phyloP scores from a whole-genome alignment of 1,140 invertebrate genomes.

The Zaprionus nigranus region DNA sequence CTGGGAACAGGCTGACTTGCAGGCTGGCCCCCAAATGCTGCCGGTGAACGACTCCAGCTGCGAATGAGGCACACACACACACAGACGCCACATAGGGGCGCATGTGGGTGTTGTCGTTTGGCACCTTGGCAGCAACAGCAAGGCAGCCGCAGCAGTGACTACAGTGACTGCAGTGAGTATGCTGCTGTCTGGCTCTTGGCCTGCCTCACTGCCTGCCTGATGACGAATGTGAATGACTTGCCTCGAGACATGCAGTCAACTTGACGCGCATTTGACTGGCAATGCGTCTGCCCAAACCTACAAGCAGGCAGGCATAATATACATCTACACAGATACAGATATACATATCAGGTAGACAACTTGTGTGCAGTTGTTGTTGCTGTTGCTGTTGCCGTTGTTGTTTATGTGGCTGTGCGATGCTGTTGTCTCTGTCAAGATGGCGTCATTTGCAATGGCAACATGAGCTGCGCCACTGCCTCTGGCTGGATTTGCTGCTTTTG shows the following conservation, averaged over 20 bases:
- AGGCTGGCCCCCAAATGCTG: constrained; percentile 45
- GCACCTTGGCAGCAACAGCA: constrained; percentile 67
- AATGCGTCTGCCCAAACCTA: constrained; percentile 72
- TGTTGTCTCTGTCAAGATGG: constrained; percentile 72
- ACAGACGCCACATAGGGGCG: constrained; percentile 22
- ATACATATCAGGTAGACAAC: constrained; percentile 45
- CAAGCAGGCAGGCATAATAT: constrained; percentile 28
- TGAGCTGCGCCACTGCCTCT: constrained; percentile 38
- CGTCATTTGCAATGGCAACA: constrained; percentile 67
- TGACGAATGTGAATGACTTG: constrained; percentile 83
- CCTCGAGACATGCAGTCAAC: constrained; percentile 81
- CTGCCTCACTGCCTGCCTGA: constrained; percentile 35
- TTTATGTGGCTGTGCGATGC: constrained; percentile 31
- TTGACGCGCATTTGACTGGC: constrained; percentile 82
- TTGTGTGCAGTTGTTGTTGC: constrained; percentile 55
- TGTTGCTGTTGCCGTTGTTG: constrained; percentile 48
- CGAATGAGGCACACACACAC: constrained; percentile 18
- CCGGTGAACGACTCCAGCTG: constrained; percentile 69
- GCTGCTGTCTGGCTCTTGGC: constrained; percentile 52
- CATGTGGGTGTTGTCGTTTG: constrained; percentile 71
- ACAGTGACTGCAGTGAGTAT: constrained; percentile 46
- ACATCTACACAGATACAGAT: background rate
- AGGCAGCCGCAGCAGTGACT: constrained; percentile 4
- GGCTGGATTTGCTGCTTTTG: constrained; percentile 17
- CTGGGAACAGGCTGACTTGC: constrained; percentile 45